These are phyloP conservation scores for Oppia nitens DNA, from an alignment of 1,140 invertebrate species.

Conservation along the genomic window DNA sequence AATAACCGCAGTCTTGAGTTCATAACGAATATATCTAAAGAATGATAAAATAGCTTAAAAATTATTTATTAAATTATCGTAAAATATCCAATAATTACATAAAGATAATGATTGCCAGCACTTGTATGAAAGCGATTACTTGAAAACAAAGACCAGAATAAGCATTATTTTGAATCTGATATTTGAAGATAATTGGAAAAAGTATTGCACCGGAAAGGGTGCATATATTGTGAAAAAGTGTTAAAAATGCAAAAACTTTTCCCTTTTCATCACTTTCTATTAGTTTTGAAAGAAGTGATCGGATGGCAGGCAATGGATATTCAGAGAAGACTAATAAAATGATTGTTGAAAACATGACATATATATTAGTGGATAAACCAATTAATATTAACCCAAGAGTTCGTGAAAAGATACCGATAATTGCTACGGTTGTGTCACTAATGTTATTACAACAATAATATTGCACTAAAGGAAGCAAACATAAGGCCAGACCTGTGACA, in stretches of 20 bases:
- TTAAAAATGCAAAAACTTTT: slow-evolving; percentile 32
- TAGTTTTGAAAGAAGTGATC: slow-evolving; percentile 32
- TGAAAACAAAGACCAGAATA: slow-evolving; percentile 12
- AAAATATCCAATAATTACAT: slow-evolving; percentile 11
- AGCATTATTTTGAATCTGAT: neutral
- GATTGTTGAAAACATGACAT: slow-evolving; percentile 2
- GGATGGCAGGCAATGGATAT: slow-evolving; percentile 30
- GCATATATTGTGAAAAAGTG: slow-evolving; percentile 27
- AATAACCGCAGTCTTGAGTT: neutral
- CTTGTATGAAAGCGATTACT: slow-evolving; percentile 9
- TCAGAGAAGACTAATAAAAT: slow-evolving; percentile 28
- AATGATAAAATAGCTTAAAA: neutral
- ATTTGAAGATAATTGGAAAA: slow-evolving; percentile 4
- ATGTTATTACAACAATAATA: slow-evolving; percentile 12
- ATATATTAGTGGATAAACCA: slow-evolving; percentile 25
- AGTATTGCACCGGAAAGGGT: slow-evolving; percentile 4
- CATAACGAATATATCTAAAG: neutral
- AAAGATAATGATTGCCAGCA: slow-evolving; percentile 8
- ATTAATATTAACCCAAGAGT: slow-evolving; percentile 26
- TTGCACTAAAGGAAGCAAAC: slow-evolving; percentile 1
- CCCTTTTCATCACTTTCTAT: slow-evolving; percentile 32
- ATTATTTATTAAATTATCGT: neutral
- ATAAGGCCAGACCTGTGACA: slow-evolving; percentile 26
- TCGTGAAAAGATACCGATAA: slow-evolving; percentile 29
- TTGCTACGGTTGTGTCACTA: slow-evolving; percentile 26